Evolutionary conservation across 2,113 vertebrate species (phyloP).

Genomic region (Columba janthina): DNA sequence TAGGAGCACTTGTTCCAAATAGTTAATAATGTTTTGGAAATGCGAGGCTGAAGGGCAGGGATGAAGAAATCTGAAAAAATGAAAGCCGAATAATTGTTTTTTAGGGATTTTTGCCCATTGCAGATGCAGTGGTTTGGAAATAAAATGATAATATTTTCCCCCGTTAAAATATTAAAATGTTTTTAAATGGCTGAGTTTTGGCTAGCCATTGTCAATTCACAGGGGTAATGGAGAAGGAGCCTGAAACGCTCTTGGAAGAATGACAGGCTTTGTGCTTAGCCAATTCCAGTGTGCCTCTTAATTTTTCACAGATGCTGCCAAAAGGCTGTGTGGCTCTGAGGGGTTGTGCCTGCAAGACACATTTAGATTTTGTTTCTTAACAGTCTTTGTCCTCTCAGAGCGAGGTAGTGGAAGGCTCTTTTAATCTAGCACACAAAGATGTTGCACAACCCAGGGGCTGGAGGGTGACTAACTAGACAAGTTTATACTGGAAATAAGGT

Average conservation of each 20-base stretch:
- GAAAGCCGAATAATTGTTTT: background rate
- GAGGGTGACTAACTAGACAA: background rate
- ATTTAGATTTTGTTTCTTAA: background rate
- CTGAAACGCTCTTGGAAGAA: background rate
- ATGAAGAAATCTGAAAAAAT: background rate
- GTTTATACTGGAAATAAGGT: background rate
- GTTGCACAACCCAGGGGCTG: background rate
- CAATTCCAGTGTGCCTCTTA: background rate
- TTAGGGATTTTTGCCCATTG: background rate
- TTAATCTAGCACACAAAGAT: background rate
- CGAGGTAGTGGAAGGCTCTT: background rate
- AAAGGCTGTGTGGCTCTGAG: background rate
- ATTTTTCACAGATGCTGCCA: constrained; percentile 31
- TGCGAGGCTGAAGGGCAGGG: background rate
- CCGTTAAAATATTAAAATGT: constrained; percentile 2
- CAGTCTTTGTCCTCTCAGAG: background rate
- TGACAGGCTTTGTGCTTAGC: constrained; percentile 17
- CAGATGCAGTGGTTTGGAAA: background rate
- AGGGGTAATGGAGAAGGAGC: background rate
- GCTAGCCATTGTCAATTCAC: background rate
- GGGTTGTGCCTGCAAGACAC: background rate
- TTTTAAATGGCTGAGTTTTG: constrained; percentile 26
- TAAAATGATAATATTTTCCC: constrained; percentile 21
- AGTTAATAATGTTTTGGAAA: background rate
- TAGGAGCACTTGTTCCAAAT: background rate